phyloP scores from a whole-genome alignment of 2,797 vertebrate genomes.

The Macropus fuliginosus region DNA sequence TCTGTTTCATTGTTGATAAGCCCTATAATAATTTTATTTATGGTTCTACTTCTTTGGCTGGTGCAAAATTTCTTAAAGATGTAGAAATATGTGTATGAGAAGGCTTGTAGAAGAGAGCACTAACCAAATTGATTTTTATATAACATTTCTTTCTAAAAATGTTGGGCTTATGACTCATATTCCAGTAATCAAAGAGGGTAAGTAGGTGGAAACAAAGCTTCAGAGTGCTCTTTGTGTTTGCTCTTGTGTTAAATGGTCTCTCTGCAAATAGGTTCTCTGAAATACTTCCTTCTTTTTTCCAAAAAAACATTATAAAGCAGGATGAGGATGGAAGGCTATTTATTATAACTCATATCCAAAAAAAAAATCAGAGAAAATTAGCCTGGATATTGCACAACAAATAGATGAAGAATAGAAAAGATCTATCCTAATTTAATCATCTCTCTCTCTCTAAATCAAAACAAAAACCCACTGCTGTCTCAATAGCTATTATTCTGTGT shows the following conservation, averaged over 20 bases:
- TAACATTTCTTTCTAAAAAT: not conserved
- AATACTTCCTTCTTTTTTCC: not conserved
- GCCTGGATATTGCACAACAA: not conserved
- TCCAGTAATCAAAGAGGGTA: not conserved
- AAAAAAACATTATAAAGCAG: not conserved
- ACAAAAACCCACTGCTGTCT: not conserved
- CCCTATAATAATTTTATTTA: not conserved
- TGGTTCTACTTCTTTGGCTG: not conserved
- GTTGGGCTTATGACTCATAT: not conserved
- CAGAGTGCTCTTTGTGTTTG: not conserved
- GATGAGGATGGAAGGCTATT: not conserved
- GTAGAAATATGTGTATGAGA: not conserved
- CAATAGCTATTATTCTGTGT: not conserved
- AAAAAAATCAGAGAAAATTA: not conserved
- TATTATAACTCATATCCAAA: not conserved
- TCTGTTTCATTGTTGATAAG: constrained; percentile 5
- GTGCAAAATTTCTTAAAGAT: not conserved
- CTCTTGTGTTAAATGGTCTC: not conserved
- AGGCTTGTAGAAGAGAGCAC: not conserved
- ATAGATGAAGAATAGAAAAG: not conserved
- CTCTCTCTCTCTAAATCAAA: not conserved
- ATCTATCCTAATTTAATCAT: not conserved
- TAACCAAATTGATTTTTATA: not conserved
- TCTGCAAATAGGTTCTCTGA: not conserved
- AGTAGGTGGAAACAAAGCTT: not conserved